Evolutionary conservation across 2,797 vertebrate species (phyloP), one percentile per base, ranked within the genome.

Genomic region (Spea hammondii): DNA sequence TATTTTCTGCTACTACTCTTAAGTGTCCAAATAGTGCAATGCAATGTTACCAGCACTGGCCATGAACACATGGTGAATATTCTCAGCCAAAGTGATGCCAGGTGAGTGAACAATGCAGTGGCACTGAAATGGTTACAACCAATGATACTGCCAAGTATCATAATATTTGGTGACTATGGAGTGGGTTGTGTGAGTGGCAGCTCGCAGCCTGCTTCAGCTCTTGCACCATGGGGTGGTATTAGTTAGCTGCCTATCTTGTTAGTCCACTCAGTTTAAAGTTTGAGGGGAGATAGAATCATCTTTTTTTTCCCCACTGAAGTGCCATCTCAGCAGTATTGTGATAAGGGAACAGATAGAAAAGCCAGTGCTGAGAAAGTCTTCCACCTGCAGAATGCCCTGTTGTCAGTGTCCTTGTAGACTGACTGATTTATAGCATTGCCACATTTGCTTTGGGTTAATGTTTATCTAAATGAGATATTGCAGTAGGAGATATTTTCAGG

Each of bases 401-500:
- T 86, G 79, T 90, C 85, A 79, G 85, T 86, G 95, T 91, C 95
- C 94, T 97, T 96, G 95, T 85, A 83, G 86, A 66, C 68, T 77
- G 86, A 89, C 91, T 95, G 94, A 95, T 96, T 96, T 94, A 95
- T 94, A 89, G 74, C 83, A 79, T 84, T 89, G 85, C 89, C 86
- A 85, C 90, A 84, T 89, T 92, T 92, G 88, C 85, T 89, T 85
- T 91, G 92, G 91, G 95, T 96, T 97, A 96, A 95, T 96, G 88
- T 95, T 95, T 94, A 91, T 89, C 92, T 88, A 87, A 79, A 83
- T 69, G 74, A 72, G 80, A 82, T 82, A 82, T 65, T 69, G 80
- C 80, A 70, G 75, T 65, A 72, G 69, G 74, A 81, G 70, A 77
- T 78, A 77, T 74, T 82, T 82, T 73, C 12, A 44, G 64, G 84